Evolutionary conservation across 2,113 vertebrate genomes (phyloP).

Genomic region (Pluvialis apricaria): DNA sequence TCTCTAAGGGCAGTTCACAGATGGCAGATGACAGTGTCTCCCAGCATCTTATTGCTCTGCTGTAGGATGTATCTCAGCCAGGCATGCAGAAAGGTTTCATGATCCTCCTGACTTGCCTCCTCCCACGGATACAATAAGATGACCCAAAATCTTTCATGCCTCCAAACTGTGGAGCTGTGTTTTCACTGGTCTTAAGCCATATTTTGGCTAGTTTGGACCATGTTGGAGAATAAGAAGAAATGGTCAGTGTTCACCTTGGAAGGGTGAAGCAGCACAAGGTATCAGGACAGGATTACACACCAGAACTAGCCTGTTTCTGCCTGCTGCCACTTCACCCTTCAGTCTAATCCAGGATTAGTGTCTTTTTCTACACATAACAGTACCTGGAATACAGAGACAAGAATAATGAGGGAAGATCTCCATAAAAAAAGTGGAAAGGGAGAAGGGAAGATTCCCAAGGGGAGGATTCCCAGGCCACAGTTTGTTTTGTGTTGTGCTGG

Average conservation of each 20-base stretch:
- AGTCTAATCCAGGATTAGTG: not conserved
- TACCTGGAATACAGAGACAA: not conserved
- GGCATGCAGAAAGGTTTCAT: not conserved
- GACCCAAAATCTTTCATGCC: not conserved
- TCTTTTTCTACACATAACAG: not conserved
- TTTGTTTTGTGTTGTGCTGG: not conserved
- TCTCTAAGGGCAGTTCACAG: not conserved
- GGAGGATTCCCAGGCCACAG: not conserved
- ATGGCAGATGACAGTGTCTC: not conserved
- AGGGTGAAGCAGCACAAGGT: not conserved
- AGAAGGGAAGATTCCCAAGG: not conserved
- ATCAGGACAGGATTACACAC: rapidly evolving
- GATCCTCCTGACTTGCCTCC: not conserved
- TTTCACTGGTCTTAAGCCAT: not conserved
- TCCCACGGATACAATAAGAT: not conserved
- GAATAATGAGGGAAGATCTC: not conserved
- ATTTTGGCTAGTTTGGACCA: not conserved
- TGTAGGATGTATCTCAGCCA: not conserved
- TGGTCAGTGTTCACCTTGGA: not conserved
- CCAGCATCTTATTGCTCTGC: not conserved
- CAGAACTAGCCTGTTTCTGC: not conserved
- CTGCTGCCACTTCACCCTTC: not conserved
- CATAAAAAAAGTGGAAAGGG: not conserved
- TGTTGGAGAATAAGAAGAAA: not conserved
- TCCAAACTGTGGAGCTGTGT: not conserved